Conservation (phyloP, 2,797 vertebrate species). For the Peromyscus aztecus region DNA sequence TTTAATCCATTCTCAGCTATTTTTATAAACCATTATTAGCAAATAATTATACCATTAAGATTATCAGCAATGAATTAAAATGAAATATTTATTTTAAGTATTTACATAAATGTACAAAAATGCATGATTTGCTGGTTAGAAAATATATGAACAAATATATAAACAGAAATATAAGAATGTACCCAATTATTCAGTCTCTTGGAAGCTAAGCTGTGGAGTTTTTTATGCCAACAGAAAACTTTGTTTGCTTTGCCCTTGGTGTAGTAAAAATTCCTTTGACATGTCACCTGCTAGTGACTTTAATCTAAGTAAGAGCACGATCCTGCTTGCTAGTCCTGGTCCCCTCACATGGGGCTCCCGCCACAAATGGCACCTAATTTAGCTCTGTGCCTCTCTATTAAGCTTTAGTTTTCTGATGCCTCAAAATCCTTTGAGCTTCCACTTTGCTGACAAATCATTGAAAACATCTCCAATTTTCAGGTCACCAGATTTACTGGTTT, state of each 20-base stretch:
- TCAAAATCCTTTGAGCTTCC: background rate
- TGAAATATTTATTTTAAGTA: conserved; percentile 23
- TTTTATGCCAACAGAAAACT: conserved; percentile 81
- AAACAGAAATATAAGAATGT: conserved; percentile 55
- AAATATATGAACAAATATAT: background rate
- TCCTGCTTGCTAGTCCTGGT: conserved; percentile 55
- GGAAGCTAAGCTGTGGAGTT: conserved; percentile 82
- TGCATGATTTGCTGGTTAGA: background rate
- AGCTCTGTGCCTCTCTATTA: conserved; percentile 2
- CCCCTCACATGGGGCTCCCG: background rate
- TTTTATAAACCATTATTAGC: conserved; percentile 78
- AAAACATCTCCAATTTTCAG: conserved; percentile 45
- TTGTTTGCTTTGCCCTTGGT: conserved; percentile 85
- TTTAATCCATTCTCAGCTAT: conserved; percentile 84
- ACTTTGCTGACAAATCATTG: conserved; percentile 40
- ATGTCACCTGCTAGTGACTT: conserved; percentile 81
- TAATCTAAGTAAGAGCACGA: conserved; percentile 59
- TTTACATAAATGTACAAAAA: background rate
- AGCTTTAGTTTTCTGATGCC: background rate
- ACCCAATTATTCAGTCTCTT: conserved; percentile 70
- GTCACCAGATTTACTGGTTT: conserved; percentile 14
- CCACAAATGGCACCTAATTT: background rate
- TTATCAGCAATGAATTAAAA: conserved; percentile 66
- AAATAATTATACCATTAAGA: conserved; percentile 38
- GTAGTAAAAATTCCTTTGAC: conserved; percentile 69